Conservation (phyloP, 2,113 vertebrate genomes). For the Stigmatopora nigra region DNA sequence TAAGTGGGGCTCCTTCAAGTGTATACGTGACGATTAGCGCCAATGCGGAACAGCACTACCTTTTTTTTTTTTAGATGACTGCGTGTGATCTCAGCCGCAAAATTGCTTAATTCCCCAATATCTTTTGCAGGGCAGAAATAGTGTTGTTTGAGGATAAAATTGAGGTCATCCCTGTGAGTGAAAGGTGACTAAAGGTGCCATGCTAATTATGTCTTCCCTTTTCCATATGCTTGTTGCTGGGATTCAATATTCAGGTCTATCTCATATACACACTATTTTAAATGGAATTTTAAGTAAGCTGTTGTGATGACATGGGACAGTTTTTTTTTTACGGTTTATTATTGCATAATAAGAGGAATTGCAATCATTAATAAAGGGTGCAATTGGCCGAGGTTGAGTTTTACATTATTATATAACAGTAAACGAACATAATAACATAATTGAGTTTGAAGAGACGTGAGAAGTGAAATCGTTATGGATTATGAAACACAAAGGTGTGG, state of each 20-base stretch:
- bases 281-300: not conserved
- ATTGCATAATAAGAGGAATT: too few species aligned
- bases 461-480: too few species aligned
- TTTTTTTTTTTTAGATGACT: slow-evolving; percentile 26
- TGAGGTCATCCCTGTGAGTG: slow-evolving; percentile 9
- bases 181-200: not conserved
- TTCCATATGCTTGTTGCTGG: not conserved
- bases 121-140: slow-evolving; percentile 17
- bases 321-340: not conserved
- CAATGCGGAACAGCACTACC: not conserved
- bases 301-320: not conserved
- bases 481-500: too few species aligned
- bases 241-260: not conserved
- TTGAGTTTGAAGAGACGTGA: too few species aligned
- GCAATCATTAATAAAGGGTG: too few species aligned
- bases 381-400: too few species aligned
- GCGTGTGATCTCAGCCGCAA: slow-evolving; percentile 3
- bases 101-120: slow-evolving; percentile 17
- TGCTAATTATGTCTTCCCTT: slow-evolving; percentile 1
- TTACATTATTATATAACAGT: too few species aligned
- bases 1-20: slow-evolving; percentile 13
- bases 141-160: slow-evolving; percentile 21
- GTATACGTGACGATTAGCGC: slow-evolving; percentile 6
- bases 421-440: too few species aligned
- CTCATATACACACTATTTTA: not conserved